Evolutionary conservation across 2,113 vertebrate genomes (phyloP), one percentile per base, ranked within the genome.

Genomic region (Zosterops pallidus): DNA sequence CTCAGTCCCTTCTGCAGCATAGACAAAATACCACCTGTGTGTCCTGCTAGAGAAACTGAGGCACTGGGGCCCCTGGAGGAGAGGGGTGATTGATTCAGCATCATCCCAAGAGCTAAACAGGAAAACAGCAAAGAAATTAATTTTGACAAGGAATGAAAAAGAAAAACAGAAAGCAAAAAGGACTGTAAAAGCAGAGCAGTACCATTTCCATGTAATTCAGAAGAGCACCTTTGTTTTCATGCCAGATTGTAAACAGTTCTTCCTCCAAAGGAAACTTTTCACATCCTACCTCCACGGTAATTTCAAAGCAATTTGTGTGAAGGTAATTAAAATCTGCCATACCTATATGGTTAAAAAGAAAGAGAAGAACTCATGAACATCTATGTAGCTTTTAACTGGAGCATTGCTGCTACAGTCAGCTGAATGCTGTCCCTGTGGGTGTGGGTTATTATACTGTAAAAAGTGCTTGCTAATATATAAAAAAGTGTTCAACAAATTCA

Each of bases 251-350:
- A 57, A 99, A 99, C 10, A 99, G 98, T n/a, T 99, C 99, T 17
- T 97, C 98, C 83, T 98, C 98, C 7, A 98, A 95, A 13, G 99
- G 99, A 96, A 99, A 99, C 94, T 99, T 99, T 74, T 99, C 98
- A 15, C 99, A 99, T 91, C 99, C 99, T 35, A 99, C 98, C 95
- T 99, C 99, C 98, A 99, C 98, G 0, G 99, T 99, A 94, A 99
- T 86, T 98, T 99, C 99, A 90, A 99, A 98, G 93, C 99, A 99
- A 94, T 99, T 99, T 82, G 98, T 99, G 92, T 99, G 99, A 80
- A 99, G 97, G 96, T 99, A 99, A 86, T 99, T 99, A 95, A 99
- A 99, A 96, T 99, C 99, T 12, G 99, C 98, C 99, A 99, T 99
- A 52, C 99, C 99, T 98, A 52, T 2, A 42, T 12, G 24, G 71